phyloP scores from a whole-genome alignment of 37 sponge, comb jelly and placozoan species.

The Tethya wilhelma region DNA sequence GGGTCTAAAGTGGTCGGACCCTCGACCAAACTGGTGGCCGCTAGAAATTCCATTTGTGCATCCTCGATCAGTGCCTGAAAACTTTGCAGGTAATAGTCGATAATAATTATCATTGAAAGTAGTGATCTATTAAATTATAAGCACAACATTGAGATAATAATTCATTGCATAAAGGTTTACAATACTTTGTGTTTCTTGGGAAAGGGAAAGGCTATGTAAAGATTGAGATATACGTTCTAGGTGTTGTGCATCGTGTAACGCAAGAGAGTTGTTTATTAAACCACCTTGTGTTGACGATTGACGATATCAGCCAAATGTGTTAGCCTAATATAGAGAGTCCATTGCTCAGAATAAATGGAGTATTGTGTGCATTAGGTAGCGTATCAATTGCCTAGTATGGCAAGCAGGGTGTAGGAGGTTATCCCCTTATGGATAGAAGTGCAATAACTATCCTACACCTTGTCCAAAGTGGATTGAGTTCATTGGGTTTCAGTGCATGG shows the following conservation, averaged over 20 bases:
- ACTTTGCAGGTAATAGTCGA: constrained; percentile 43
- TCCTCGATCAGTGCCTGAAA: constrained; percentile 45
- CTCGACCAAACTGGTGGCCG: constrained; percentile 74
- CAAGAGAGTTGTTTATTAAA: too few species aligned
- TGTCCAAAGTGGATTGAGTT: too few species aligned
- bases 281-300: too few species aligned
- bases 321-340: too few species aligned
- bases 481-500: too few species aligned
- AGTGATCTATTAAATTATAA: background rate
- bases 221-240: too few species aligned
- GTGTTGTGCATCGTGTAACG: too few species aligned
- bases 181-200: background rate
- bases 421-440: background rate
- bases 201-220: too few species aligned
- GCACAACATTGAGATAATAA: background rate
- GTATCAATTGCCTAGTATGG: background rate
- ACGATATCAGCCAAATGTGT: too few species aligned
- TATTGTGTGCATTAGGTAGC: too few species aligned
- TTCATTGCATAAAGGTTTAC: background rate
- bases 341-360: too few species aligned
- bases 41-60: constrained; percentile 55
- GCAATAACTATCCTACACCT: too few species aligned
- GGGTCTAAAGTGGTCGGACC: constrained; percentile 61
- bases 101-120: background rate
- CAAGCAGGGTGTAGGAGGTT: background rate